Evolutionary conservation across 2,113 vertebrate species (phyloP).

Genomic region (Macaca mulatta): DNA sequence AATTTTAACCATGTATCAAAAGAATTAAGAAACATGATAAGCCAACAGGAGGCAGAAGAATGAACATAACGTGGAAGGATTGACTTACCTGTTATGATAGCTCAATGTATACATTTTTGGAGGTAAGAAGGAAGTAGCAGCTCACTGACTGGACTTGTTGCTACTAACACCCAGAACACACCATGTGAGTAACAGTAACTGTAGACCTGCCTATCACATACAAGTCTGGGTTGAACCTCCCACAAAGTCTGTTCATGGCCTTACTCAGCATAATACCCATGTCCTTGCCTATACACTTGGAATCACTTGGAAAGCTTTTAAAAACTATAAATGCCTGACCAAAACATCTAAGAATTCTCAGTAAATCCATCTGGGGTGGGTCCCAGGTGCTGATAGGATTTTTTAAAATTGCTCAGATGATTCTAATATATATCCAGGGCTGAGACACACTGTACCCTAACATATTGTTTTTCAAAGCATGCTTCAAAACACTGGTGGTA

Average conservation of each 20-base stretch:
- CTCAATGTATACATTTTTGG: neutral
- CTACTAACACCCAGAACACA: neutral
- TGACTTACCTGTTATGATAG: neutral
- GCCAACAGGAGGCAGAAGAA: neutral
- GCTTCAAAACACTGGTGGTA: neutral
- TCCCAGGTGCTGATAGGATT: neutral
- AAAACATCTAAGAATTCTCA: constrained; percentile 28
- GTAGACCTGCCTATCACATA: neutral
- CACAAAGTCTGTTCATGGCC: neutral
- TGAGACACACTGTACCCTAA: neutral
- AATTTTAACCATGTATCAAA: constrained; percentile 6
- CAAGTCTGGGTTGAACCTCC: neutral
- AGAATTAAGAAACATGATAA: neutral
- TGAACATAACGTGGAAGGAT: too few species aligned
- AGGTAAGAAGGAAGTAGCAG: neutral
- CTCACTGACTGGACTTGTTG: neutral
- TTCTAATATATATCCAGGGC: neutral
- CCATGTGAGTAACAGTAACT: neutral
- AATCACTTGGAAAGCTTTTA: neutral
- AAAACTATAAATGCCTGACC: neutral
- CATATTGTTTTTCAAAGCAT: neutral
- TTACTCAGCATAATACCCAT: neutral
- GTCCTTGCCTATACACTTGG: neutral
- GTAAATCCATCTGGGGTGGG: neutral
- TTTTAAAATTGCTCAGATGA: neutral